Evolutionary conservation across 1,140 invertebrate species (phyloP), one percentile per base, ranked within the genome.

Genomic region (Caenorhabditis remanei): DNA sequence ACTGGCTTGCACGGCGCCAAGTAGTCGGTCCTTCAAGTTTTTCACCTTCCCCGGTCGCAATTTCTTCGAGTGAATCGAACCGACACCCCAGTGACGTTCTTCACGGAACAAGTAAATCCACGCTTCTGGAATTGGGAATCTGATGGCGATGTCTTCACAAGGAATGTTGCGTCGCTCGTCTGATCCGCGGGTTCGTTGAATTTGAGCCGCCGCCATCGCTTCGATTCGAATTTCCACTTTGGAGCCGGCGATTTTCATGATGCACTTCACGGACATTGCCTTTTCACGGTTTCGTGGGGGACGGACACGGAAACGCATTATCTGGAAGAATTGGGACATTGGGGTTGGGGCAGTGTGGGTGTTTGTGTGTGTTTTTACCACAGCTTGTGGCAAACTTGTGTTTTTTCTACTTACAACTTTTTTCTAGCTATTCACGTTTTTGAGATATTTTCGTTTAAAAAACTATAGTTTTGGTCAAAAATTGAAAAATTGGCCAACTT

Each of bases 61-160:
- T 90, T 97, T 96, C 24, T 97, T 96, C 0, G 97, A 97, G 93
- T 99, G 99, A 0, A 99, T 96, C 6, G 97, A 98, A n/a, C 98
- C 98, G 93, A 99, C 99, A 91, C 97, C 95, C 94, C 99, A 99
- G 93, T 98, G 96, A 92, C 99, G 98, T 93, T 99, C 98, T 24
- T 98, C 97, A 87, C 98, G 95, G 93, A 99, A 99, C 90, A 99
- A 94, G 93, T 99, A 99, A 90, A 99, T 94, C 98, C 98, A 99
- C 91, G 96, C 96, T 94, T 99, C 98, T 41, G 98, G 98, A 89
- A 99, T 97, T 7, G 98, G 97, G 93, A 99, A 98, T 84, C 97
- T 94, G 56, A 99, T 96, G 92, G 96, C 96, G 61, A 99, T 97
- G 93, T 99, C 97, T 94, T 99, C 97, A 93, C 97, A 99, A 71